Evolutionary conservation across 2,797 vertebrate genomes (phyloP).

Genomic region (Phalloptychus januarius): DNA sequence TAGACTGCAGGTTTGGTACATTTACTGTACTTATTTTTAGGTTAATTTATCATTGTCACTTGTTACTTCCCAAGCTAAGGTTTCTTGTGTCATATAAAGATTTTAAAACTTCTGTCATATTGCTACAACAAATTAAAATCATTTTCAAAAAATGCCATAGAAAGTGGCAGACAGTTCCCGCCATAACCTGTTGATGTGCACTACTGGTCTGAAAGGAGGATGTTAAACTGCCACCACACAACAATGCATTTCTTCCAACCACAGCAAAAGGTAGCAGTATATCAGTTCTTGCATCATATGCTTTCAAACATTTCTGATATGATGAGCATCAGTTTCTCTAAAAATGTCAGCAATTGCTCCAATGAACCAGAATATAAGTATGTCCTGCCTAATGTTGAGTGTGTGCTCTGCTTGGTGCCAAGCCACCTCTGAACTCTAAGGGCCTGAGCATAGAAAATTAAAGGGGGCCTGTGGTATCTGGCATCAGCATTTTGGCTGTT

Average conservation of each 20-base stretch:
- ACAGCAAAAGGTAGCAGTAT: neutral
- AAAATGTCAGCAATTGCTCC: neutral
- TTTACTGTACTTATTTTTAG: conserved; percentile 57
- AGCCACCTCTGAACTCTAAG: conserved; percentile 3
- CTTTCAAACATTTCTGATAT: neutral
- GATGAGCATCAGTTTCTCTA: neutral
- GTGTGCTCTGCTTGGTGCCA: conserved; percentile 2
- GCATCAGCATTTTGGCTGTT: conserved; percentile 2
- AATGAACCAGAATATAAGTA: neutral
- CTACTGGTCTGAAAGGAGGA: neutral
- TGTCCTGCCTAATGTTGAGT: neutral
- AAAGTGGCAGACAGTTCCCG: neutral
- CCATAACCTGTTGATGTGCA: neutral
- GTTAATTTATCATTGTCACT: conserved; percentile 60
- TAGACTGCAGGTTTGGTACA: conserved; percentile 38
- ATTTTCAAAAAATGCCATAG: neutral
- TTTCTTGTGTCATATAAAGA: neutral
- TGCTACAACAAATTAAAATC: neutral
- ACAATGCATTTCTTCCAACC: neutral
- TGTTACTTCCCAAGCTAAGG: neutral
- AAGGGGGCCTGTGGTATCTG: conserved; percentile 12
- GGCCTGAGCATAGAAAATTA: neutral
- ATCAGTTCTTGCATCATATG: neutral
- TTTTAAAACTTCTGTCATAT: neutral
- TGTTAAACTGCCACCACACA: neutral